Evolutionary conservation across 2,797 vertebrate genomes (phyloP).

Genomic region (Tamandua tetradactyla): DNA sequence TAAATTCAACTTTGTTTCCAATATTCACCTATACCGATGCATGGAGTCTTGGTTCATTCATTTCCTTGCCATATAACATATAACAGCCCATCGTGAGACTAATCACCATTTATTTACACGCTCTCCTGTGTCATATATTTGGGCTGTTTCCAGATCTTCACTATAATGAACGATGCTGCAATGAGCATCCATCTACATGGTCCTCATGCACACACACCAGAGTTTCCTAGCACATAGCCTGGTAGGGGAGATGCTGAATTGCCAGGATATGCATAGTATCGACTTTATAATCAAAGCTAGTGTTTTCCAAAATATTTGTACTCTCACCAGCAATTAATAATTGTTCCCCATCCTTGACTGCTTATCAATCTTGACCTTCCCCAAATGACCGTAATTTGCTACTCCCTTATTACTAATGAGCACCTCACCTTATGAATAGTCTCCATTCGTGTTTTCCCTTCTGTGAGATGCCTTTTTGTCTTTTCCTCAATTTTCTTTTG

Average conservation of each 20-base stretch:
- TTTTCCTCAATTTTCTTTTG: neutral
- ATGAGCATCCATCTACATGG: neutral
- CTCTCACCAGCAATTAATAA: neutral
- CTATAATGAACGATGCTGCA: neutral
- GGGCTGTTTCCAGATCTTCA: neutral
- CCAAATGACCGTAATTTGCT: neutral
- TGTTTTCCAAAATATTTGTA: neutral
- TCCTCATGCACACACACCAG: fast-evolving
- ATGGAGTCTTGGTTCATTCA: too few relatives aligned
- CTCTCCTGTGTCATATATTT: neutral
- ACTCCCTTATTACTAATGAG: neutral
- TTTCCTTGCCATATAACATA: neutral
- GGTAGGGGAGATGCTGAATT: neutral
- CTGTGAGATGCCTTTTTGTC: neutral
- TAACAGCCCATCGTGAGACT: too few relatives aligned
- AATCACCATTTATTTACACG: neutral
- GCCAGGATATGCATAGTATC: neutral
- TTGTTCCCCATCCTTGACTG: too few relatives aligned
- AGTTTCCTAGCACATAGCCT: neutral
- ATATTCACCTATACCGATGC: neutral
- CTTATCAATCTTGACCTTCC: neutral
- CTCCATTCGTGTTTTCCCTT: neutral
- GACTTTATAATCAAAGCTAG: neutral
- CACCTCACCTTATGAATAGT: neutral
- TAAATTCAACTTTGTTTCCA: neutral